Conservation (phyloP, 2,797 vertebrate genomes). For the Neoniphon sammara region DNA sequence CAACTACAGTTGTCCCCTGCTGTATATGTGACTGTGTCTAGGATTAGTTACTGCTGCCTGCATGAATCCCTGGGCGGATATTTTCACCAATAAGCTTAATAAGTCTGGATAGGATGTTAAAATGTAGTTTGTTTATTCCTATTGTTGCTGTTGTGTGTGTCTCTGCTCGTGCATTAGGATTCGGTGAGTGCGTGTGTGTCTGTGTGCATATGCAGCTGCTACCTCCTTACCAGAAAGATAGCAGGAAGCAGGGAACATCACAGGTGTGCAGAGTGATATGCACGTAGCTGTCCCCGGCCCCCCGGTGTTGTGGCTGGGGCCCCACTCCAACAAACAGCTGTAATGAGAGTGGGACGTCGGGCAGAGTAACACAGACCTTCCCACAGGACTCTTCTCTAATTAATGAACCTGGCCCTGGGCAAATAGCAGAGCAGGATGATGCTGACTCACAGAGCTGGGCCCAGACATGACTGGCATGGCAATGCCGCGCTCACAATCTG, state of each 20-base stretch:
- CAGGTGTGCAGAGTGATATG: conserved; percentile 35
- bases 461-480: conserved; percentile 76
- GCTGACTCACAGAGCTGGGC: conserved; percentile 75
- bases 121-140: conserved; percentile 55
- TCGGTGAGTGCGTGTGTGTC: not conserved
- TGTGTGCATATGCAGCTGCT: not conserved
- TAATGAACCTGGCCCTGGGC: conserved; percentile 84
- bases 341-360: conserved; percentile 78
- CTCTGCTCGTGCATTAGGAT: conserved; percentile 25
- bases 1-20: conserved; percentile 48
- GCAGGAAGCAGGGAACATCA: conserved; percentile 7
- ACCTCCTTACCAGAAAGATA: not conserved
- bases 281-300: conserved; percentile 47
- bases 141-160: conserved; percentile 34
- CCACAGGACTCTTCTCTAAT: conserved; percentile 82
- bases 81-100: conserved; percentile 63
- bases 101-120: conserved; percentile 54
- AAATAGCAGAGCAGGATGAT: conserved; percentile 75
- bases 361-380: conserved; percentile 77
- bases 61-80: conserved; percentile 62
- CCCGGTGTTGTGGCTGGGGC: conserved; percentile 63
- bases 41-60: conserved; percentile 53
- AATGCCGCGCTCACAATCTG: conserved; percentile 59
- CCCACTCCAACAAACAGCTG: conserved; percentile 77
- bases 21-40: conserved; percentile 36